Evolutionary conservation across 2,888 invertebrate genomes (phyloP), one percentile per base, ranked within the genome.

Genomic region (Eupithecia vulgata): DNA sequence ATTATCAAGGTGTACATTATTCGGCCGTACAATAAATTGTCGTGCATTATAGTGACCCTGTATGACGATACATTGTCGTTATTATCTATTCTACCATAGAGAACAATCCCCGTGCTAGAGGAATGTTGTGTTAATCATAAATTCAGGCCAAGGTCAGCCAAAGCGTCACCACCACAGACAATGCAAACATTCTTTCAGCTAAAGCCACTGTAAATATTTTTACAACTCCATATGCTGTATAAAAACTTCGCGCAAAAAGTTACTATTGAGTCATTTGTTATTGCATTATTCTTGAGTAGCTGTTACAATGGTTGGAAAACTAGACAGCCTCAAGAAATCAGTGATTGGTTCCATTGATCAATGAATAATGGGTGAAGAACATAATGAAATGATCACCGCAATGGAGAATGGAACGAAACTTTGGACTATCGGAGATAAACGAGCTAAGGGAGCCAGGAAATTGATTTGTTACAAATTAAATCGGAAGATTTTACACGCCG

Each of bases 251-350:
- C 15, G 6, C 66, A 45, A 45, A 66, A 66, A 40, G 45, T 66
- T 25, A 45, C n/a, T n/a, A n/a, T 30, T 30, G 37, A 66, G 25
- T 5, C 1, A 13, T 57, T 57, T 57, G 5, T 66, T 40, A 30
- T 42, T 66, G 66, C 66, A 66, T 66, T 66, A 66, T 57, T 52
- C 21, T 52, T 57, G 25, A 12, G 12, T 48, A 21, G 52, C n/a
- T 52, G 52, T 21, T 21, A 57, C 57, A 25, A 57, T 57, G 12
- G 25, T 52, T 57, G 57, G 57, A 25, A 57, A 57, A 57, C 57
- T 25, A 57, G 25, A 57, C 61, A 17, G 8, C 17, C 59, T 59
- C 34, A 17, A 34, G 34, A 61, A 61, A 61, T 25, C 57, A 57
- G 10, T 48, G 48, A 48, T 57, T 57, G 13, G 57, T 57, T 57